Conservation (phyloP, 2,888 invertebrate species). For the Eupithecia exiguata region DNA sequence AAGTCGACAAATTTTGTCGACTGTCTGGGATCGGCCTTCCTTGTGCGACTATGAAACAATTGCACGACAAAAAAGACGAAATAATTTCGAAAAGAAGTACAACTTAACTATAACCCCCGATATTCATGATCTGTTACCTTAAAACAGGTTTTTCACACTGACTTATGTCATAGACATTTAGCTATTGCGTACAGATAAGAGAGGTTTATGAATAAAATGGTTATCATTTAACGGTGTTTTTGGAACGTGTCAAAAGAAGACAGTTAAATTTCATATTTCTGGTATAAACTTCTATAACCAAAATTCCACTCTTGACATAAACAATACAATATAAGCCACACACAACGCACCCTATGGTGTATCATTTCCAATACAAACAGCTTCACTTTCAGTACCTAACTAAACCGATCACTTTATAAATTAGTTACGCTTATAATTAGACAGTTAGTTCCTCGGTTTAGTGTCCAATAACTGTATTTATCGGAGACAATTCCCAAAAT, state of each 20-base stretch:
- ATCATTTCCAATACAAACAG: not conserved
- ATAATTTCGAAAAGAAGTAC: too few species aligned
- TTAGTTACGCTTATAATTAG: not conserved
- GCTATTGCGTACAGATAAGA: too few species aligned
- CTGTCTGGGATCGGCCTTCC: too few species aligned
- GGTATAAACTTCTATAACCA: slow-evolving; percentile 15
- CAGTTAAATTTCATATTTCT: slow-evolving; percentile 12
- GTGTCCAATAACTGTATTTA: slow-evolving; percentile 31
- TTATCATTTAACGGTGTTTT: not conserved
- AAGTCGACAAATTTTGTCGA: too few species aligned
- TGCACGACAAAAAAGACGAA: too few species aligned
- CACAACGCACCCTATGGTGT: not conserved
- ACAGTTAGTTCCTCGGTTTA: not conserved
- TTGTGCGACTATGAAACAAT: too few species aligned
- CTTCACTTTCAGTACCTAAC: not conserved
- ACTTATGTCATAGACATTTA: too few species aligned
- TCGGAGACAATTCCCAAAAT: not conserved
- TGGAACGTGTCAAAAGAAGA: not conserved
- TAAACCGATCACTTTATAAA: not conserved
- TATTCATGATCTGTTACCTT: too few species aligned
- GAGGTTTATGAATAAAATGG: too few species aligned
- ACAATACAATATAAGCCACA: slow-evolving; percentile 13
- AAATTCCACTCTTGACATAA: not conserved
- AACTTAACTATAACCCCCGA: too few species aligned
- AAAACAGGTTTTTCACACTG: too few species aligned